Evolutionary conservation across 2,797 vertebrate genomes (phyloP).

Genomic region (Smutsia temminckii): DNA sequence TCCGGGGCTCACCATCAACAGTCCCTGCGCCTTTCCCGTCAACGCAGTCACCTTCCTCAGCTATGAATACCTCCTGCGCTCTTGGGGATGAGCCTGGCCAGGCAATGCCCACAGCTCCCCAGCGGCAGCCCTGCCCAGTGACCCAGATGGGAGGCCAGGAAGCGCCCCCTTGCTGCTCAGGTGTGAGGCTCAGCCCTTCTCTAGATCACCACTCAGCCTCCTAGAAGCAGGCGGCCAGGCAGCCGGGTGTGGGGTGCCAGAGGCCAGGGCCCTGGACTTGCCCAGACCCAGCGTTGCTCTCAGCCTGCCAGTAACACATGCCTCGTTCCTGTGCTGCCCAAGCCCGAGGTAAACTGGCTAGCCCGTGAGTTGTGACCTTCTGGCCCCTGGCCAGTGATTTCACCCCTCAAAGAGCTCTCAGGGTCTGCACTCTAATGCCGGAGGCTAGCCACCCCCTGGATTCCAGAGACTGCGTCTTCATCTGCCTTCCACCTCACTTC

Average conservation of each 20-base stretch:
- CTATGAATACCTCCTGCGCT: slow-evolving; percentile 87
- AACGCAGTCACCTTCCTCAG: slow-evolving; percentile 91
- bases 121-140: fast-evolving
- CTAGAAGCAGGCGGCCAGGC: not conserved
- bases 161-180: not conserved
- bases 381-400: fast-evolving
- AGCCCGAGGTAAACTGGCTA: too few relatives aligned
- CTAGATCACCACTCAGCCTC: not conserved
- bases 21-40: slow-evolving; percentile 90
- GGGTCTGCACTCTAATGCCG: not conserved
- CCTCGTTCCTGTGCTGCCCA: not conserved
- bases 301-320: not conserved
- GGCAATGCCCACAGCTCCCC: fast-evolving
- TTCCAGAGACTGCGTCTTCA: not conserved
- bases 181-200: not conserved
- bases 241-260: fast-evolving
- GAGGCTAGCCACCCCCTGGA: not conserved
- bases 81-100: slow-evolving; percentile 57
- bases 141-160: not conserved
- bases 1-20: slow-evolving; percentile 90
- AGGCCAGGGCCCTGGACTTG: not conserved
- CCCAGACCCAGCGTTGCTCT: not conserved
- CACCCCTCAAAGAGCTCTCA: not conserved
- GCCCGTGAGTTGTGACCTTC: not conserved
- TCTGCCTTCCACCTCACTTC: fast-evolving